phyloP scores from a whole-genome alignment of 1,140 invertebrate species.

The Atta cephalotes region DNA sequence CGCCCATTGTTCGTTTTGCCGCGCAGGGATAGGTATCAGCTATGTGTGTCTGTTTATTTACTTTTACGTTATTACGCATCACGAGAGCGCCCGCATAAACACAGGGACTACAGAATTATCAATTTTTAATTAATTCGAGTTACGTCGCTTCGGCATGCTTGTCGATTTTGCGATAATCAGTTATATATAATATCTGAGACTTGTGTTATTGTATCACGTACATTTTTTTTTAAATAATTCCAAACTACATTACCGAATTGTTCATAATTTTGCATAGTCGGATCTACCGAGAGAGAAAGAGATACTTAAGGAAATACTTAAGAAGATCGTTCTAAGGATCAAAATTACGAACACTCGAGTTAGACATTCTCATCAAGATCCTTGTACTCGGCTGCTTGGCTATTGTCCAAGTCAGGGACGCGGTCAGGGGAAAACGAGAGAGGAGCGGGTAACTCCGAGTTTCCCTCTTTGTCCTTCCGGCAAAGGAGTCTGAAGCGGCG shows the following conservation, averaged over 20 bases:
- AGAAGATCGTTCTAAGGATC: neutral
- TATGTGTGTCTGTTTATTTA: conserved; percentile 28
- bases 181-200: neutral
- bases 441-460: conserved; percentile 20
- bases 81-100: conserved; percentile 29
- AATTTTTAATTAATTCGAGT: conserved; percentile 54
- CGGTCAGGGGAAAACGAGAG: conserved; percentile 48
- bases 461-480: conserved; percentile 71
- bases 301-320: neutral
- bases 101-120: conserved; percentile 23
- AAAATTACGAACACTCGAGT: conserved; percentile 50
- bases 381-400: conserved; percentile 64
- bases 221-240: neutral
- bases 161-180: conserved; percentile 33
- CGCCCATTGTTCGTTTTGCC: conserved; percentile 30
- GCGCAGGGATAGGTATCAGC: conserved; percentile 23
- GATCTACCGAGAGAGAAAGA: neutral
- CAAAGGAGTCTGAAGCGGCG: conserved; percentile 73
- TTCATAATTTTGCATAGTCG: neutral
- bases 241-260: neutral
- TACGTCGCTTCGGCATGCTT: neutral
- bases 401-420: conserved; percentile 73
- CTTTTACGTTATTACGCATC: conserved; percentile 47
- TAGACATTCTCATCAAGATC: conserved; percentile 68
- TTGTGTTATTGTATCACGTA: neutral